These are phyloP conservation scores for Florisuga fusca DNA, from an alignment of 2,797 vertebrate species.

Conservation along the genomic window DNA sequence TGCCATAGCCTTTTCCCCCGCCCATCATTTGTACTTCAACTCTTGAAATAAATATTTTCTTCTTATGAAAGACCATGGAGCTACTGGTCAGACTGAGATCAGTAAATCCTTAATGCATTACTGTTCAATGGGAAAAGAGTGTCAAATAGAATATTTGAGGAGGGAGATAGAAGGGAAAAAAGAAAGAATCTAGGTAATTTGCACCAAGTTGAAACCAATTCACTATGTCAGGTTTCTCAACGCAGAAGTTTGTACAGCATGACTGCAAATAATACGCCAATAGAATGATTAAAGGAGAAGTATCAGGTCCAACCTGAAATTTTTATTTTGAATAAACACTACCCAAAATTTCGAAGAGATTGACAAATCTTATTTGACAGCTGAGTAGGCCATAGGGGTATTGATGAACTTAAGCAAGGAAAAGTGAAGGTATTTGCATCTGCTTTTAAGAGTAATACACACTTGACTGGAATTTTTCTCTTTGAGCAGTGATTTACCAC, in stretches of 20 bases:
- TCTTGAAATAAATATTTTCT: background rate
- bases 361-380: background rate
- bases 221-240: background rate
- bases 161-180: background rate
- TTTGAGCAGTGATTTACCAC: background rate
- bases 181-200: background rate
- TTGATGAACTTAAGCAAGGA: background rate
- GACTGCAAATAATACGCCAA: background rate
- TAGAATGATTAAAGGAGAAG: background rate
- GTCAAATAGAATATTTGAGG: background rate
- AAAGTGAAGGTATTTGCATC: background rate
- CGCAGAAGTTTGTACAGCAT: background rate
- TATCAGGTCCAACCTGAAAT: background rate
- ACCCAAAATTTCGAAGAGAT: background rate
- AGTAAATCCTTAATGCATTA: background rate
- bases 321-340: constrained; percentile 9
- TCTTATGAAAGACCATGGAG: background rate
- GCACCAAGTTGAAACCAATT: background rate
- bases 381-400: background rate
- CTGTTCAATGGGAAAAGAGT: background rate
- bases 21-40: background rate
- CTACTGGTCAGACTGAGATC: background rate
- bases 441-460: background rate
- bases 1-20: background rate
- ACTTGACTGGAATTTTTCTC: background rate